Base-by-base conservation (phyloP, 2,888 invertebrate species). In the Eupithecia tripunctaria region DNA sequence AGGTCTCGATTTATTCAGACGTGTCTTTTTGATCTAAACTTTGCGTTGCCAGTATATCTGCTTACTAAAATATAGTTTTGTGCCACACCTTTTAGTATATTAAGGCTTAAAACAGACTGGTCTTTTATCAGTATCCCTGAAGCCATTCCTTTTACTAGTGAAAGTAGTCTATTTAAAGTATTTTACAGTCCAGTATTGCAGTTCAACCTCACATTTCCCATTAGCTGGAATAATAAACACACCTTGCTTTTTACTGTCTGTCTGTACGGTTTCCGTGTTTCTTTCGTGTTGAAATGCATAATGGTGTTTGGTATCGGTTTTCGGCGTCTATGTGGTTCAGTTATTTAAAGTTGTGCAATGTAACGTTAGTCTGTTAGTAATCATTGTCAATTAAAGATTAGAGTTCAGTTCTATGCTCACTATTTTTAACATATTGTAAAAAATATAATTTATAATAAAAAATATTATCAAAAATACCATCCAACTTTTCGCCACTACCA, bases 201-300 rank as follows among this genome's bases (percentile, higher is more conserved):
- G 65, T 71, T 29, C 51, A 56, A 56, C 21, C 56, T 56, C 56
- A 38, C 25, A 21, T 65, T 32, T 63, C 29, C 62, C 62, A 75
- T 75, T 72, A 67, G 59, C 67, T 60, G 64, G 36, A 70, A 72
- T 67, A 70, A 69, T 69, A 75, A 75, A 72, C 74, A 67, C 36
- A 29, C 60, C 15, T 62, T 69, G 15, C 71, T 69, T 67, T 69
- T 47, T 51, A 62, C 62, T 63, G 32, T 41, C 62, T 62, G 32
- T 47, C 59, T 65, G 51, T 68, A 25, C 56, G 25, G 27, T 59
- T 74, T 71, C 71, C 71, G 71, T 67, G 59, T 67, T 67, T 59
- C 59, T 38, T 29, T 27, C 43, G 51, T 63, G 67, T 32, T 73
- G 74, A 74, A 68, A 68, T 73, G 69, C 67, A 43, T 51, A 62